Evolutionary conservation across 1,140 invertebrate genomes (phyloP).

Genomic region (Tetragonula clypearis): DNA sequence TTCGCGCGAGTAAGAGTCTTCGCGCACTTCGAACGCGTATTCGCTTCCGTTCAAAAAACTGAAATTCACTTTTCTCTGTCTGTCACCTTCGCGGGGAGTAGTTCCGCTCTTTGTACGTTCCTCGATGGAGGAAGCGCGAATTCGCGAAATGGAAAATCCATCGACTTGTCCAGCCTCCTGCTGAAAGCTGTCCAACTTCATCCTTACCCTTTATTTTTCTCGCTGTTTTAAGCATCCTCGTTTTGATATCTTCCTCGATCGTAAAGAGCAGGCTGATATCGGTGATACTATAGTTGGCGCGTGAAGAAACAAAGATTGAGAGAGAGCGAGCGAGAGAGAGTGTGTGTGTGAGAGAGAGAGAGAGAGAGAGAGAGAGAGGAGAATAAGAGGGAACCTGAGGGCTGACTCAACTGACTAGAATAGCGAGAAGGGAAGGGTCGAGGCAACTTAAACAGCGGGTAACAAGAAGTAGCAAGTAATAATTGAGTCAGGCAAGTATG

Average conservation of each 20-base stretch:
- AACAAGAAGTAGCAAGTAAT: slow-evolving; percentile 74
- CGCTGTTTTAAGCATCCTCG: background rate
- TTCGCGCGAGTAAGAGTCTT: background rate
- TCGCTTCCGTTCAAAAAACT: background rate
- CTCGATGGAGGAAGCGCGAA: background rate
- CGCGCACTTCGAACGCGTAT: no score
- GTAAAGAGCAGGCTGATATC: background rate
- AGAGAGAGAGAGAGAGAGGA: background rate
- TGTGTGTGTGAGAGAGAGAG: background rate
- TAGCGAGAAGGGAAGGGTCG: slow-evolving; percentile 32
- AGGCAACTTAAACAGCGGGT: slow-evolving; percentile 73
- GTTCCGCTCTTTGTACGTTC: background rate
- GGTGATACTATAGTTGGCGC: slow-evolving; percentile 16
- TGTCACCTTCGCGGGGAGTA: background rate
- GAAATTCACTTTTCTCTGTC: slow-evolving; percentile 1
- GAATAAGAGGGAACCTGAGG: background rate
- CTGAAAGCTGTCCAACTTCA: no score
- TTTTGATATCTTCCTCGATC: background rate
- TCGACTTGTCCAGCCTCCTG: no score
- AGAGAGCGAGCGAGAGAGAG: no score
- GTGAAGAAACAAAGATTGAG: background rate
- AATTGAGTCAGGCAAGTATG: slow-evolving; percentile 74
- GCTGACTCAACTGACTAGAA: slow-evolving; percentile 39
- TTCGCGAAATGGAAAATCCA: background rate
- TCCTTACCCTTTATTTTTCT: background rate